Conservation (phyloP, 2,888 invertebrate species). For the Ferdinandea cuprea region DNA sequence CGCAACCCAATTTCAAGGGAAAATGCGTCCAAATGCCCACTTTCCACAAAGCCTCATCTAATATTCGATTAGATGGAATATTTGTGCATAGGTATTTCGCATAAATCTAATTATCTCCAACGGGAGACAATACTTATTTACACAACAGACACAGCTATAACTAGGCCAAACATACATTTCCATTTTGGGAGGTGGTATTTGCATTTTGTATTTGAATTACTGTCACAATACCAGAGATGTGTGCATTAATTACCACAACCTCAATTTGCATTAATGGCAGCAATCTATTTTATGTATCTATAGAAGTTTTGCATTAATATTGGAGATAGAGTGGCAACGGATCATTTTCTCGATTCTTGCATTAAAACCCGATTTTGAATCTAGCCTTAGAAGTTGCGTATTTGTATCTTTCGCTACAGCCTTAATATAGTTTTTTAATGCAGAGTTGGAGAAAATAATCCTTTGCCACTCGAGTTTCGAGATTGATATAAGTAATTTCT, state of each 20-base stretch:
- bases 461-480: too few species aligned
- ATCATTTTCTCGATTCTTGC: slow-evolving; percentile 11
- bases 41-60: not conserved
- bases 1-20: slow-evolving; percentile 8
- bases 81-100: slow-evolving; percentile 31
- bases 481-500: too few species aligned
- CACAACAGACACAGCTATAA: not conserved
- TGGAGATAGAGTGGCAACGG: slow-evolving; percentile 10
- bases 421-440: too few species aligned
- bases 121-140: not conserved
- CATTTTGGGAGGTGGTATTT: slow-evolving; percentile 46
- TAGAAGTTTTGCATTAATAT: slow-evolving; percentile 48
- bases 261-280: slow-evolving; percentile 48
- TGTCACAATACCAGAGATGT: slow-evolving; percentile 44
- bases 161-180: slow-evolving; percentile 26
- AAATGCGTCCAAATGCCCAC: slow-evolving; percentile 14
- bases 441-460: too few species aligned
- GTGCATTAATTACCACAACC: slow-evolving; percentile 47
- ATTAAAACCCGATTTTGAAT: slow-evolving; percentile 30
- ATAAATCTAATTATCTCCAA: slow-evolving; percentile 53
- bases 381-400: too few species aligned
- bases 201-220: slow-evolving; percentile 62
- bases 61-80: slow-evolving; percentile 49
- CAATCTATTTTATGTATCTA: slow-evolving; percentile 41
- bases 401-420: too few species aligned